Evolutionary conservation across 2,888 invertebrate genomes (phyloP).

Genomic region (Caenorhabditis sp.): DNA sequence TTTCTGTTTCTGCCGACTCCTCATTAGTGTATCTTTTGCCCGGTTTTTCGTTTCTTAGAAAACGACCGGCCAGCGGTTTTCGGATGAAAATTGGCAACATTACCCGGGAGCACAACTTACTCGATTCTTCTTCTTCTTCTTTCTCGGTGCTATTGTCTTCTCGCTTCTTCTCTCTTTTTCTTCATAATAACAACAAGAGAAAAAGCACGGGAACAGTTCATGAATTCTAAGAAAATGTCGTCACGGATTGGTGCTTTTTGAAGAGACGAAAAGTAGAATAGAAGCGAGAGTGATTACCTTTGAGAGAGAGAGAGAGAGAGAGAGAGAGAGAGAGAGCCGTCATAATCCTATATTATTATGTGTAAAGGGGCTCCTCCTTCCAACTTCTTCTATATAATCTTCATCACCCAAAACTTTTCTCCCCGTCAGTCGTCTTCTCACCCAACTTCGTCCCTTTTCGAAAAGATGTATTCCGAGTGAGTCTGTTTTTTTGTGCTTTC

Average conservation of each 20-base stretch:
- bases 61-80: background rate
- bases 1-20: background rate
- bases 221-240: too few relatives aligned
- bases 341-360: slow-evolving; percentile 54
- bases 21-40: slow-evolving; percentile 24
- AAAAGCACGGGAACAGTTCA: too few relatives aligned
- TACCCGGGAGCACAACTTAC: too few relatives aligned
- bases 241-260: too few relatives aligned
- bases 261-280: background rate
- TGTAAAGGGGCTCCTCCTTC: slow-evolving; percentile 3
- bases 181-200: too few relatives aligned
- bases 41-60: background rate
- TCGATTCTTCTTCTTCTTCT: too few relatives aligned
- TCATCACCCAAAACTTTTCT: background rate
- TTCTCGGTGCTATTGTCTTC: too few relatives aligned
- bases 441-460: background rate
- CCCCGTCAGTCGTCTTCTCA: background rate
- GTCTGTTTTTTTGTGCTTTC: slow-evolving; percentile 9
- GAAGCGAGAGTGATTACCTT: background rate
- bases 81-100: too few relatives aligned
- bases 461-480: slow-evolving; percentile 37
- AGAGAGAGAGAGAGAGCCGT: too few relatives aligned
- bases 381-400: background rate
- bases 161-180: too few relatives aligned
- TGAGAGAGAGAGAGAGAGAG: too few relatives aligned